Percentiles rank a stretch among this genome's conserved stretches.
Evolutionary conservation across 2,113 vertebrate species (phyloP).

Genomic region (Lynx canadensis): DNA sequence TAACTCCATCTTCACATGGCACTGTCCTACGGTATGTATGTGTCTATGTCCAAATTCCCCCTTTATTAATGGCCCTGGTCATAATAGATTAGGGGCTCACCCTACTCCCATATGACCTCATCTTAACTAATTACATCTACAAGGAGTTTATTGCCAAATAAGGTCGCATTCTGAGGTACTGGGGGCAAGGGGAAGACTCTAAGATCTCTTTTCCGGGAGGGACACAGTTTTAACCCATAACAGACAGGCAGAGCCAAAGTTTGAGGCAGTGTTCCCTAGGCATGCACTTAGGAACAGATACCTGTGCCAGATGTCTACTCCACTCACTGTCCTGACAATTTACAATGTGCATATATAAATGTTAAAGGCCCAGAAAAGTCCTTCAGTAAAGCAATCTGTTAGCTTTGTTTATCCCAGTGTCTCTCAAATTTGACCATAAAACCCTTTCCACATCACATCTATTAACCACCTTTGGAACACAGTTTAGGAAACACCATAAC

Average conservation of each 20-base stretch:
- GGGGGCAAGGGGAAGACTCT: not conserved
- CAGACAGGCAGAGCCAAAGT: not conserved
- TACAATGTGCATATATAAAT: not conserved
- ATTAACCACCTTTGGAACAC: not conserved
- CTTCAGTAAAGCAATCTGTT: not conserved
- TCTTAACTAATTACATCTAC: not conserved
- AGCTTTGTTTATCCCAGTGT: not conserved
- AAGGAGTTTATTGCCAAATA: not conserved
- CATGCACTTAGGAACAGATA: not conserved
- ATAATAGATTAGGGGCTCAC: not conserved
- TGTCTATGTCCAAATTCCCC: not conserved
- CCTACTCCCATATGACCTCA: not conserved
- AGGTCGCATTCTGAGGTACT: not conserved
- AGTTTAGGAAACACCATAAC: not conserved
- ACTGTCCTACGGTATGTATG: accelerated
- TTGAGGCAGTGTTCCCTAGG: not conserved
- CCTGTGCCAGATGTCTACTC: not conserved
- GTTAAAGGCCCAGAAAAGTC: not conserved
- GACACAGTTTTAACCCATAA: not conserved
- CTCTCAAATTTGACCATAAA: not conserved
- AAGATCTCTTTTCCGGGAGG: not conserved
- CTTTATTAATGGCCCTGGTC: not conserved
- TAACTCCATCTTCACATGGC: not conserved
- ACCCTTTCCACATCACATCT: not conserved
- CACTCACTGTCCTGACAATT: not conserved